Conservation (phyloP, 2,797 vertebrate genomes). For the Trichosurus vulpecula region DNA sequence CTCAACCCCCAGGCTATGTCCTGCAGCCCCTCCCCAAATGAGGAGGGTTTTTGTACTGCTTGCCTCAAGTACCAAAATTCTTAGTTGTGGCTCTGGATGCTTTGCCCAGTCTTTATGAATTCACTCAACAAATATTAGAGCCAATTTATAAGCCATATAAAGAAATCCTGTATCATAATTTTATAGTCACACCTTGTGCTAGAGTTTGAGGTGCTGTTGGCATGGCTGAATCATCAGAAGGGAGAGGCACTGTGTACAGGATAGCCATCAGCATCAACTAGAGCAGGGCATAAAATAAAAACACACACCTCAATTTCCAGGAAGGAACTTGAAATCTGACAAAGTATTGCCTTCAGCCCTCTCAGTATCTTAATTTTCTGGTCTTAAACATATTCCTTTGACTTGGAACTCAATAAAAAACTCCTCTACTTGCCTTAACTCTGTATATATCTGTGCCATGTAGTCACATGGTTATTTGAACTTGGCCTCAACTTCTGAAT, state of each 20-base stretch:
- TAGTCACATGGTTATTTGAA: not conserved
- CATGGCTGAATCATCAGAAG: not conserved
- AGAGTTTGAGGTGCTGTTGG: not conserved
- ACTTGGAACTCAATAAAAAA: not conserved
- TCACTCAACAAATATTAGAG: not conserved
- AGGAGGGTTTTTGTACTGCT: not conserved
- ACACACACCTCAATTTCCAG: not conserved
- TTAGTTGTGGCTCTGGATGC: not conserved
- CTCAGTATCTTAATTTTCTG: not conserved
- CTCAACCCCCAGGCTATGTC: not conserved
- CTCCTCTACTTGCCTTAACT: not conserved
- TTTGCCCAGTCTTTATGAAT: not conserved
- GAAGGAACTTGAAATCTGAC: not conserved
- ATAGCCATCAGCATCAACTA: not conserved
- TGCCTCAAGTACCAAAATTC: not conserved
- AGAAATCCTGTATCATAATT: not conserved
- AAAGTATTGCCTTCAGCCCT: not conserved
- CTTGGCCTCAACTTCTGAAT: not conserved
- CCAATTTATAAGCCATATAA: not conserved
- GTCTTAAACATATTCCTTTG: not conserved
- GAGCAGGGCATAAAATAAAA: not conserved
- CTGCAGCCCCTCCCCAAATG: not conserved
- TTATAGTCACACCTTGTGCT: not conserved
- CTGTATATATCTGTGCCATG: not conserved
- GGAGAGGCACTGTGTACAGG: not conserved